Base-by-base conservation (phyloP, 1,140 invertebrate species). In the Lepidurus apus region DNA sequence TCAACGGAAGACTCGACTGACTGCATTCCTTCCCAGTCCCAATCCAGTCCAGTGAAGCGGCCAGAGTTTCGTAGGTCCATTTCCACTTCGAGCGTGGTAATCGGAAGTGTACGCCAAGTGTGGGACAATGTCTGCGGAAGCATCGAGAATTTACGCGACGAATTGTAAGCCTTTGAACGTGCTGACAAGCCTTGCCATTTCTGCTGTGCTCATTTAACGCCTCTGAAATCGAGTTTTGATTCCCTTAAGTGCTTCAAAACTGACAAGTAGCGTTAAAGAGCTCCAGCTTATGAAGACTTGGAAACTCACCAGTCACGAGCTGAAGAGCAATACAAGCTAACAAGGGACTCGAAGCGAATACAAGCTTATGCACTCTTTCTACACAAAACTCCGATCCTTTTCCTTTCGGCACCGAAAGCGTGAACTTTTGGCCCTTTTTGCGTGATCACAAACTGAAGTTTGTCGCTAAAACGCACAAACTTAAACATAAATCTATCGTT, bases 41-140 rank as follows among this genome's bases (percentile, higher is more conserved):
- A 21, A 17, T 21, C 9, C 13, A 65, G 53, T 8, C 53, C n/a
- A 21, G 8, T 65, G 53, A 65, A 65, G 13, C 53, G 53, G 21
- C 4, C 9, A 1, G 53, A 65, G 1, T 65, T 65, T 65, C 53
- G 53, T 13, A 65, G 53, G 53, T 65, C 53, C 21, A 65, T 21
- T 9, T 65, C 53, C 17, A 21, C 53, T 65, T 65, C 53, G 0
- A 65, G 53, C 8, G 53, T 65, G 24, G 79, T 73, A 42, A 80
- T 80, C 73, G 81, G 80, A 44, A 81, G 77, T 65, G 81, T 79
- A 21, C 81, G 81, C 73, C 53, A 65, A 65, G 53, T 65, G 3
- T 42, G 80, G 47, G 80, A 81, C 34, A 82, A 80, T 75, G 77
- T 80, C 5, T 79, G 78, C 47, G 81, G 79, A 74, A 80, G 80